Evolutionary conservation across 2,113 vertebrate species (phyloP).

Genomic region (Rhinoderma darwinii): DNA sequence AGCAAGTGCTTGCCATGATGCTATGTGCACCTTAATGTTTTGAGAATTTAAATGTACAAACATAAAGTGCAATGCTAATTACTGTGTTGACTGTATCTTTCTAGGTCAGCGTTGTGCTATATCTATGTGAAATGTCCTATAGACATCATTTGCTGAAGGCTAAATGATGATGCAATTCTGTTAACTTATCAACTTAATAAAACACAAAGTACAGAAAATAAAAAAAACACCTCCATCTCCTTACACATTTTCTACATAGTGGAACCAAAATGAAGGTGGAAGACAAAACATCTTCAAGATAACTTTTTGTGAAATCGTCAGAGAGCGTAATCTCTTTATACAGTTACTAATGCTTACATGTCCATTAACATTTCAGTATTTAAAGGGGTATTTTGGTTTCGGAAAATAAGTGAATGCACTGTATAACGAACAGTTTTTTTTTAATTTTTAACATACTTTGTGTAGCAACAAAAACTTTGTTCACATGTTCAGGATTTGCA

Average conservation of each 20-base stretch:
- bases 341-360: too few species aligned
- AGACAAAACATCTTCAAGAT: neutral
- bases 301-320: neutral
- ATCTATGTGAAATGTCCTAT: neutral
- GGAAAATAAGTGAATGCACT: too few species aligned
- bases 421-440: too few species aligned
- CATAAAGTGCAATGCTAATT: neutral
- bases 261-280: neutral
- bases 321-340: neutral
- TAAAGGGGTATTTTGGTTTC: neutral
- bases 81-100: neutral
- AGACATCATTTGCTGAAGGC: neutral
- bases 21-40: neutral
- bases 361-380: too few species aligned
- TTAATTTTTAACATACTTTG: too few species aligned
- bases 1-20: neutral
- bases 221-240: neutral
- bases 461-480: too few species aligned
- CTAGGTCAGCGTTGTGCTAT: neutral
- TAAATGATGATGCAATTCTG: neutral
- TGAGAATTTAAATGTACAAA: neutral
- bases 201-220: slow-evolving; percentile 1
- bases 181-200: neutral
- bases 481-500: too few species aligned
- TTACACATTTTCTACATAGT: neutral